Percentiles rank a stretch among this genome's conserved stretches.
Conservation (phyloP, 2,888 invertebrate species). For the Anagyrus pseudococci region DNA sequence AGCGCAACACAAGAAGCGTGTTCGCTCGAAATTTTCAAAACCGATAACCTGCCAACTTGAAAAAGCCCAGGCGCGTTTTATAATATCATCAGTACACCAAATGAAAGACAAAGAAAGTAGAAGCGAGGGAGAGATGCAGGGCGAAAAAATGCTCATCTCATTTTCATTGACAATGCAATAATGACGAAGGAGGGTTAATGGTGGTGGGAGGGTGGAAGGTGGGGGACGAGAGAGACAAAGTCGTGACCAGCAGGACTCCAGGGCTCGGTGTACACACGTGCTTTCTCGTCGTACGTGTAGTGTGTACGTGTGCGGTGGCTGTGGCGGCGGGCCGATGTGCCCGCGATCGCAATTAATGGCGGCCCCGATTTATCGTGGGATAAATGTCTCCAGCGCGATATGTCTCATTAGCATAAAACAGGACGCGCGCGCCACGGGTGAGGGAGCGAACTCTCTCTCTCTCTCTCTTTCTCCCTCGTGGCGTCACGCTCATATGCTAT, state of each 20-base stretch:
- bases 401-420: conserved; percentile 50
- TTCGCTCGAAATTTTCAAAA: no score
- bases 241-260: conserved; percentile 41
- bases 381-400: conserved; percentile 50
- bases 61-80: no score
- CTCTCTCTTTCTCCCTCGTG: no score
- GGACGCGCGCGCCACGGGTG: conserved; percentile 45
- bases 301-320: conserved; percentile 14
- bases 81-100: no score
- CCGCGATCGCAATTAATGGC: conserved; percentile 52
- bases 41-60: no score
- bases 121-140: not conserved
- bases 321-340: conserved; percentile 41
- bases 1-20: no score
- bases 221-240: conserved; percentile 38
- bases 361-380: conserved; percentile 50
- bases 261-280: conserved; percentile 2
- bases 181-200: no score
- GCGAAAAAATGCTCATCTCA: conserved; percentile 27
- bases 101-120: conserved; percentile 6
- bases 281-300: not conserved
- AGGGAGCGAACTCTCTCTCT: conserved; percentile 27
- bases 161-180: conserved; percentile 36
- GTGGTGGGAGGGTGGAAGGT: conserved; percentile 14
- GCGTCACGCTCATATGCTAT: no score